phyloP scores from a whole-genome alignment of 2,888 invertebrate species.

The Alcis repandata region DNA sequence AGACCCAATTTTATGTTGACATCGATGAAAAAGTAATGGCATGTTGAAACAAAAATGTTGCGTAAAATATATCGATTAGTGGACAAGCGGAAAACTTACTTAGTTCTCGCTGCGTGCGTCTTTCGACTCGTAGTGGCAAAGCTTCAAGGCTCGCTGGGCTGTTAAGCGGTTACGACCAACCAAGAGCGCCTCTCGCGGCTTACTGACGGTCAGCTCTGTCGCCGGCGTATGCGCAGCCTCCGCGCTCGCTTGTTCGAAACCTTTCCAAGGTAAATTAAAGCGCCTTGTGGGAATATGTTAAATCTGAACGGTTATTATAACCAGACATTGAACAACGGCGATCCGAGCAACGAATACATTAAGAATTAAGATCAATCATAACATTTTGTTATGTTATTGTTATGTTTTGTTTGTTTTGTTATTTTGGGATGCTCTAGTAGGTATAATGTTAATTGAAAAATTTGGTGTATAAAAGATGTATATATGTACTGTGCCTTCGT shows the following conservation, averaged over 20 bases:
- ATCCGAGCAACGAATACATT: no score
- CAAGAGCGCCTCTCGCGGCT: conserved; percentile 16
- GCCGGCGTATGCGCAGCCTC: conserved; percentile 8
- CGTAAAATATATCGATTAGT: conserved; percentile 11
- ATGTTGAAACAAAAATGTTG: background rate
- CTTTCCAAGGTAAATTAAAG: background rate
- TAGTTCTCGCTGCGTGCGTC: conserved; percentile 1
- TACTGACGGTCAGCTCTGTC: conserved; percentile 5
- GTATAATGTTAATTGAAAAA: no score
- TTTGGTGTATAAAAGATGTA: no score
- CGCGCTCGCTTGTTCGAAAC: background rate
- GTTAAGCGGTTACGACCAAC: conserved; percentile 7
- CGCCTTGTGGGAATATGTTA: no score
- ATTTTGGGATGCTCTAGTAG: no score
- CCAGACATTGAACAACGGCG: background rate
- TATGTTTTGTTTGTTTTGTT: no score
- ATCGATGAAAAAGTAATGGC: conserved; percentile 5
- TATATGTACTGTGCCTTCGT: no score
- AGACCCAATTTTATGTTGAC: background rate
- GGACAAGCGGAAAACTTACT: background rate
- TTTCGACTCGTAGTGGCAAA: background rate
- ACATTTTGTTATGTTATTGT: no score
- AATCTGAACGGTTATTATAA: no score
- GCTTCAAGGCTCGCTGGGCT: background rate
- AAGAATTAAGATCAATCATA: no score